Evolutionary conservation across 2,888 invertebrate species (phyloP).

Genomic region (Campoplex capitator): DNA sequence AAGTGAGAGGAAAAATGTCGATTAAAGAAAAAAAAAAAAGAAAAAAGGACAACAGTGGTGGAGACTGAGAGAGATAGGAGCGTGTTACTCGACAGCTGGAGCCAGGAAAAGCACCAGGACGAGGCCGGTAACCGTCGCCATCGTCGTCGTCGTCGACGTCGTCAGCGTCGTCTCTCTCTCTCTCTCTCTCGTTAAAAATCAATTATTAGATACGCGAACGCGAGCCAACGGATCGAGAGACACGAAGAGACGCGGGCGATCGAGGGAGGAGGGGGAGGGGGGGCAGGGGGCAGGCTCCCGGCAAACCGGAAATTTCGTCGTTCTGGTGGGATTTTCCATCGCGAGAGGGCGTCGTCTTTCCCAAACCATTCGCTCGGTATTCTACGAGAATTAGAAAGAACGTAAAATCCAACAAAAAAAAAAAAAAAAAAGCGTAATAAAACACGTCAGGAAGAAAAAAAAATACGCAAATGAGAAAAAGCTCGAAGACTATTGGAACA

Average conservation of each 20-base stretch:
- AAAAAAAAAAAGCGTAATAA: neutral
- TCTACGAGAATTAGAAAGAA: slow-evolving; percentile 50
- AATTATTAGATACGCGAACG: slow-evolving; percentile 68
- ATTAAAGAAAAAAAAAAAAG: slow-evolving; percentile 27
- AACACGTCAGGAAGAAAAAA: slow-evolving; percentile 1
- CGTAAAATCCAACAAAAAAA: slow-evolving; percentile 20
- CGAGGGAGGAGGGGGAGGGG: neutral
- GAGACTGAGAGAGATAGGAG: slow-evolving; percentile 21
- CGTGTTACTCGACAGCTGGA: slow-evolving; percentile 43
- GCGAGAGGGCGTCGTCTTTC: slow-evolving; percentile 29
- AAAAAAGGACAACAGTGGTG: neutral
- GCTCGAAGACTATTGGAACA: neutral
- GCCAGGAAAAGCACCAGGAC: slow-evolving; percentile 52
- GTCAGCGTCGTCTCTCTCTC: slow-evolving; percentile 43
- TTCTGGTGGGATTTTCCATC: slow-evolving; percentile 49
- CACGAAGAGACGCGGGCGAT: slow-evolving; percentile 4
- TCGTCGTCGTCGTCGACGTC: slow-evolving; percentile 29
- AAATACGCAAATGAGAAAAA: slow-evolving; percentile 25
- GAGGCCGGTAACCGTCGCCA: slow-evolving; percentile 44
- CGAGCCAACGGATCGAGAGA: slow-evolving; percentile 31
- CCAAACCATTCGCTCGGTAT: slow-evolving; percentile 27
- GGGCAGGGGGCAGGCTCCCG: slow-evolving; percentile 15
- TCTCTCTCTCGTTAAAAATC: slow-evolving; percentile 67
- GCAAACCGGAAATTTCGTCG: slow-evolving; percentile 69
- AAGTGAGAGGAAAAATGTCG: slow-evolving; percentile 43